phyloP scores from a whole-genome alignment of 2,797 vertebrate genomes.

The Crax fasciolata region DNA sequence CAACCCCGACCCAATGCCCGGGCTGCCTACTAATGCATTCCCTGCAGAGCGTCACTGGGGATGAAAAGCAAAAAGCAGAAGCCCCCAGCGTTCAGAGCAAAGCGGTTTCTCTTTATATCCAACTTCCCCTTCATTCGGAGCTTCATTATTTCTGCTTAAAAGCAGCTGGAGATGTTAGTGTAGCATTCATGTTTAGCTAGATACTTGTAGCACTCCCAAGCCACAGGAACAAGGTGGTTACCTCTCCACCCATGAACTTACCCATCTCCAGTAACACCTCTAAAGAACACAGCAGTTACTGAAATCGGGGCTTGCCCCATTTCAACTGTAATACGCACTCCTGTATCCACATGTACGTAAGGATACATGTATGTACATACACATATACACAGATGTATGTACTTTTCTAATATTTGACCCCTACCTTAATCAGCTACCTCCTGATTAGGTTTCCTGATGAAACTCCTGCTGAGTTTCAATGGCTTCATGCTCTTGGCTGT shows the following conservation, averaged over 20 bases:
- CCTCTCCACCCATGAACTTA: background rate
- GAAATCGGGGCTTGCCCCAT: background rate
- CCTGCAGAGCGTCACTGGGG: background rate
- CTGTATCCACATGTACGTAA: rapidly evolving
- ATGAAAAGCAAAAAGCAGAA: background rate
- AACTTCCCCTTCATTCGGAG: background rate
- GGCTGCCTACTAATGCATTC: background rate
- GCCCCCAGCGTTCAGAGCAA: background rate
- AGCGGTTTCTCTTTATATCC: background rate
- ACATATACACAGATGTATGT: background rate
- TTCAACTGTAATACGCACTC: background rate
- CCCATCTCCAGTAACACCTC: background rate
- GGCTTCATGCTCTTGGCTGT: background rate
- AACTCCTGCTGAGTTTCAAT: background rate
- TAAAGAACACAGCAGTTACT: background rate
- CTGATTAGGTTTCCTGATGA: too few species aligned
- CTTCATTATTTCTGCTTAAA: background rate
- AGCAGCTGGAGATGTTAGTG: constrained; percentile 7
- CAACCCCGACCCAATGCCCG: background rate
- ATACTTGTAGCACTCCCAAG: background rate
- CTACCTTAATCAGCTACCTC: background rate
- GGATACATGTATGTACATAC: too few species aligned
- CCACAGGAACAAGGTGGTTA: background rate
- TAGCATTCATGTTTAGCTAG: background rate
- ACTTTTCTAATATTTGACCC: background rate